Evolutionary conservation across 30 jellyfish, hydroid and myxozoan genomes (phyloP).

Genomic region (Pelagia noctiluca): DNA sequence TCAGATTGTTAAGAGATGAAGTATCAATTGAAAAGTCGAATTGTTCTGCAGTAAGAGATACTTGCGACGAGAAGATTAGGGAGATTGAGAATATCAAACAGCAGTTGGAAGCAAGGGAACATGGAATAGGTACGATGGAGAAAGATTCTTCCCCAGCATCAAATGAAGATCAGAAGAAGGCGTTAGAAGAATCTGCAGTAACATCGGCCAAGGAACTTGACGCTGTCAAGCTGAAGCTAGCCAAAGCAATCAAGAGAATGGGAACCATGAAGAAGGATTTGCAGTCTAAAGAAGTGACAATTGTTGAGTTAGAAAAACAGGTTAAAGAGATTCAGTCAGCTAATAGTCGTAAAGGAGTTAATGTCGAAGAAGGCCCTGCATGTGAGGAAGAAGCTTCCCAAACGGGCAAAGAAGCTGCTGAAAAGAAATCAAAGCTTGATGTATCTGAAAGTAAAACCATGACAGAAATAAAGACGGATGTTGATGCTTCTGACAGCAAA

Average conservation of each 20-base stretch:
- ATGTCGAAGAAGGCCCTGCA: neutral
- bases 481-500: too few relatives aligned
- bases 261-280: slow-evolving; percentile 78
- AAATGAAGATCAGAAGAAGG: neutral
- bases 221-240: slow-evolving; percentile 69
- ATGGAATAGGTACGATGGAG: neutral
- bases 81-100: slow-evolving; percentile 26
- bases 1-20: slow-evolving; percentile 23
- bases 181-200: neutral
- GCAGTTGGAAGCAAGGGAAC: neutral
- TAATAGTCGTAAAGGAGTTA: neutral
- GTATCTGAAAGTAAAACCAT: neutral
- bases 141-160: too few relatives aligned
- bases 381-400: too few relatives aligned
- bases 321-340: neutral
- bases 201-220: slow-evolving; percentile 53
- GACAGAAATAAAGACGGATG: too few relatives aligned
- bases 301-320: slow-evolving; percentile 23
- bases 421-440: neutral
- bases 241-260: slow-evolving; percentile 76
- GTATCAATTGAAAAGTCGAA: slow-evolving; percentile 44
- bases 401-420: neutral
- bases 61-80: slow-evolving; percentile 13
- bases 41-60: slow-evolving; percentile 25
- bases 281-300: slow-evolving; percentile 52